Evolutionary conservation across 2,113 vertebrate species (phyloP).

Genomic region (Phalacrocorax brasilianus): DNA sequence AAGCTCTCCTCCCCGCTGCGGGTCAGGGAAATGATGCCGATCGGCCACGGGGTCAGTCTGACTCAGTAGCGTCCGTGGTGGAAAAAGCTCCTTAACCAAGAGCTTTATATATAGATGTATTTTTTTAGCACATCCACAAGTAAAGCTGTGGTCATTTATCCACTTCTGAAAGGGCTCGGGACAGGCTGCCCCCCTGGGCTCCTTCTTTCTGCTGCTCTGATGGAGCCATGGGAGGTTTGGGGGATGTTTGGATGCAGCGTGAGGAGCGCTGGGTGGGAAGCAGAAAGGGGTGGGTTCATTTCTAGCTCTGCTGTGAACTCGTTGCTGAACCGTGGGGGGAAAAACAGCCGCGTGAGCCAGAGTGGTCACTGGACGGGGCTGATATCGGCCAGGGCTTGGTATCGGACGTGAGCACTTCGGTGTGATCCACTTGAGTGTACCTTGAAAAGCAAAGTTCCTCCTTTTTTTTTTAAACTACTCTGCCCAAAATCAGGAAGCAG

Average conservation of each 20-base stretch:
- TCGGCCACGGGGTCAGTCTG: rapidly evolving
- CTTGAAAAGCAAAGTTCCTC: neutral
- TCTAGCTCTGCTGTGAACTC: neutral
- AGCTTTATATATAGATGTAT: neutral
- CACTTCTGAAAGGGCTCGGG: neutral
- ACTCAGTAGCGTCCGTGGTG: rapidly evolving
- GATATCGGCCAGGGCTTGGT: neutral
- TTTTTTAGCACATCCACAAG: rapidly evolving
- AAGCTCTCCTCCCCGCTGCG: neutral
- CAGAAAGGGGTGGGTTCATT: rapidly evolving
- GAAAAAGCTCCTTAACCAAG: neutral
- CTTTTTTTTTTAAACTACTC: neutral
- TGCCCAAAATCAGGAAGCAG: neutral
- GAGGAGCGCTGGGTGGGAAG: neutral
- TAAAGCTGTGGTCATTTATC: neutral
- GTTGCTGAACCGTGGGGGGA: neutral
- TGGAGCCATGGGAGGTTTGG: neutral
- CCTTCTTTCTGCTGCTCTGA: neutral
- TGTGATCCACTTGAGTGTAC: rapidly evolving
- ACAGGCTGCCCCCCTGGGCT: neutral
- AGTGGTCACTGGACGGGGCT: neutral
- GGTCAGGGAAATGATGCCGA: neutral
- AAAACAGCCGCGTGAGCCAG: rapidly evolving
- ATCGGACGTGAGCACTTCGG: rapidly evolving
- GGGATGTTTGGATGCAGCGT: rapidly evolving